Percentiles rank a stretch among this genome's conserved stretches.
phyloP scores from a whole-genome alignment of 1,140 invertebrate species.

The Trissolcus basalis region DNA sequence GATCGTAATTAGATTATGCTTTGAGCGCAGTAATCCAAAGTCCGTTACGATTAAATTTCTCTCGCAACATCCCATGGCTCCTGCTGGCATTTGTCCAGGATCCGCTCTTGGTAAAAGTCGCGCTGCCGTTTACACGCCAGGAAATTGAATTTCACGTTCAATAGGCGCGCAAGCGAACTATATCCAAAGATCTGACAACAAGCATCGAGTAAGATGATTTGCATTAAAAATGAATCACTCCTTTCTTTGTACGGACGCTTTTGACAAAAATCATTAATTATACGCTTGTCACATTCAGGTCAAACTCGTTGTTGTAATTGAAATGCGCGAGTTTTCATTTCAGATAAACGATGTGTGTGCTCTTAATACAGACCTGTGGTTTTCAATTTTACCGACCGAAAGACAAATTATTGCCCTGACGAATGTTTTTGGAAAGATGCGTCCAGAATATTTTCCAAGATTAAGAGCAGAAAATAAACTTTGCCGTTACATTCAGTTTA shows the following conservation, averaged over 20 bases:
- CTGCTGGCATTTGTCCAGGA: constrained; percentile 64
- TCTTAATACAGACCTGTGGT: too few species aligned
- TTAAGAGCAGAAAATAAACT: too few species aligned
- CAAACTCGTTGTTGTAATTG: constrained; percentile 35
- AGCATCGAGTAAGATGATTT: constrained; percentile 56
- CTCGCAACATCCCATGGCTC: constrained; percentile 59
- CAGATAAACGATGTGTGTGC: too few species aligned
- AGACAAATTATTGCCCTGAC: too few species aligned
- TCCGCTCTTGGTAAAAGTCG: constrained; percentile 59
- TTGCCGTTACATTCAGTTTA: too few species aligned
- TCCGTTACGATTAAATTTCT: constrained; percentile 65
- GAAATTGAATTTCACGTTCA: constrained; percentile 64
- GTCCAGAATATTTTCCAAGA: too few species aligned
- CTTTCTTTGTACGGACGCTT: constrained; percentile 40
- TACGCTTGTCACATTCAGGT: constrained; percentile 47
- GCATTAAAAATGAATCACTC: constrained; percentile 55
- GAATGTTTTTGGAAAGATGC: too few species aligned
- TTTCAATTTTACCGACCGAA: too few species aligned
- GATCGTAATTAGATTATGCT: constrained; percentile 64
- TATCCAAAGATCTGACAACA: constrained; percentile 58
- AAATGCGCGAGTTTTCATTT: constrained; percentile 7
- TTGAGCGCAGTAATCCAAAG: constrained; percentile 61
- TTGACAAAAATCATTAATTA: constrained; percentile 53
- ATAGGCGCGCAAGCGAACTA: constrained; percentile 57
- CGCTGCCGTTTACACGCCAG: constrained; percentile 59